Conservation (phyloP, 2,113 vertebrate genomes). For the Xyrauchen texanus region DNA sequence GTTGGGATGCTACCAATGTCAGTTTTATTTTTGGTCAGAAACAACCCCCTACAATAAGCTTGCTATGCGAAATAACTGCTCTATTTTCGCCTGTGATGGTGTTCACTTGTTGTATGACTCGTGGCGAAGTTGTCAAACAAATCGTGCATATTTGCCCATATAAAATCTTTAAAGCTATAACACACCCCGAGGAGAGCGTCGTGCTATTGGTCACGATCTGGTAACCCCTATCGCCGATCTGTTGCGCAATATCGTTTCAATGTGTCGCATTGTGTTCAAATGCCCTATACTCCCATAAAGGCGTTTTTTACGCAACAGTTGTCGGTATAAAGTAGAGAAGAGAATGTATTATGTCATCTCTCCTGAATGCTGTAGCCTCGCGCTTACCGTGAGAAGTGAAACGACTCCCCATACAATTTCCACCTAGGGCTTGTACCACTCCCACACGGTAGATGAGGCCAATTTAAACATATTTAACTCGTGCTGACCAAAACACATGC, state of each 20-base stretch:
- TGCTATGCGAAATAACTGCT: too few relatives aligned
- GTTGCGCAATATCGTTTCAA: constrained; percentile 54
- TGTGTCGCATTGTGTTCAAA: constrained; percentile 55
- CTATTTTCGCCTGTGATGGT: too few relatives aligned
- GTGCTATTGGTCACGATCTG: constrained; percentile 30
- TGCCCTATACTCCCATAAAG: constrained; percentile 12
- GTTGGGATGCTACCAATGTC: too few relatives aligned
- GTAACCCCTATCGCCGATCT: constrained; percentile 48
- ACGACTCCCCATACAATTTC: not conserved
- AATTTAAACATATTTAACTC: not conserved
- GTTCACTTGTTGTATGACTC: too few relatives aligned
- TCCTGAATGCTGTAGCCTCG: not conserved
- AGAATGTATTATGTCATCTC: constrained; percentile 62
- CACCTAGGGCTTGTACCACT: not conserved
- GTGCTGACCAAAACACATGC: too few relatives aligned
- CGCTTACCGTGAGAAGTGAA: too few relatives aligned
- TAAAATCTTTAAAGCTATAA: too few relatives aligned
- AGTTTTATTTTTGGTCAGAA: too few relatives aligned
- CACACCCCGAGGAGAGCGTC: too few relatives aligned
- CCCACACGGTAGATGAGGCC: not conserved
- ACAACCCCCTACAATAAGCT: too few relatives aligned
- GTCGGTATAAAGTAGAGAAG: constrained; percentile 42
- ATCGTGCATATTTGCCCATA: too few relatives aligned
- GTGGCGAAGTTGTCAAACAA: too few relatives aligned
- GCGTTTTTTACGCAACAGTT: constrained; percentile 25